These are phyloP conservation scores for honey bee (Apis mellifera) DNA, from an alignment of 1,140 invertebrate genomes.

Conservation along the genomic window Amel_HAv3.1 CM009933.2:3169501-3170000, in stretches of 20 bases:
- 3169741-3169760: conserved; percentile 71
- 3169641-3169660: neutral
- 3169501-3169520: conserved; percentile 49
- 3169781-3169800: conserved; percentile 76
- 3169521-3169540: conserved; percentile 31
- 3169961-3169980: conserved; percentile 24
- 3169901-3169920: conserved; percentile 38
- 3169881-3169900: neutral
- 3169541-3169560: neutral
- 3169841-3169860: conserved; percentile 31
- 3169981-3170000: conserved; percentile 1
- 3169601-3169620: neutral
- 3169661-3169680: conserved; percentile 12
- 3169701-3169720: neutral
- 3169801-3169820: conserved; percentile 76
- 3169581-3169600: neutral
- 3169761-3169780: conserved; percentile 74
- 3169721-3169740: neutral
- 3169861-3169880: neutral
- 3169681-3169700: neutral
- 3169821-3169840: conserved; percentile 57
- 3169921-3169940: neutral
- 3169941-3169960: conserved; percentile 41
- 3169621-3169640: neutral
- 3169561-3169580: too few species aligned